Evolutionary conservation across 2,888 invertebrate genomes (phyloP), one percentile per base, ranked within the genome.

Genomic region (Amaurobius ferox): DNA sequence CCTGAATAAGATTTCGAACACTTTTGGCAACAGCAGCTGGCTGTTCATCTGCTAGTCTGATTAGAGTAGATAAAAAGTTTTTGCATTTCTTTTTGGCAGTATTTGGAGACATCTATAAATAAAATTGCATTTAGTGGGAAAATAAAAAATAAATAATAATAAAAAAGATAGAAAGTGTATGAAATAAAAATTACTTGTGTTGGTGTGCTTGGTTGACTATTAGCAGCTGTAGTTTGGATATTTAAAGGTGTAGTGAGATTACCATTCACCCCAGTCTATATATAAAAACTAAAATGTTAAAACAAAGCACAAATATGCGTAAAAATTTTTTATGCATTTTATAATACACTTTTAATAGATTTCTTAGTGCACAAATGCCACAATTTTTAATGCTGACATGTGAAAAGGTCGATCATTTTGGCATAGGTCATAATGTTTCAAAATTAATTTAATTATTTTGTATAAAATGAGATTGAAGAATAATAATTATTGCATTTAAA

Each of bases 31-130:
- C 98, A 67, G 96, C 94, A 91, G 95, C 95, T 85, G 98, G 97
- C 92, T 98, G 98, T 92, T 97, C 95, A 92, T 96, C 96, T 88
- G 98, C 98, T 91, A 98, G 93, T 91, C 98, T 97, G 91, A 98
- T 94, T 89, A 98, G 94, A 92, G 98, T 98, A 87, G 98, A 97
- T 92, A 98, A 94, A 93, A 98, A 98, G 93, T 98, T 98, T 91
- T 98, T 95, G 93, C 98, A 98, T 93, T 98, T 98, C 93, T 97
- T 97, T 94, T 97, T 97, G 92, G 97, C 96, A 93, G 96, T 97
- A 92, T 96, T 96, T 5, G 91, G 91, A 35, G 92, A 90, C 91
- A 92, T 92, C 90, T 90, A 81, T 16, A 88, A 88, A 35, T 7
- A 5, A 35, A 35, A 35, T 9, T 7, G 9, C 5, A 35, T 9